A percentile compares a stretch with the other conserved stretches of the same genome.
These are phyloP conservation scores for Corythornis madagascariensis DNA, from an alignment of 2,113 vertebrate species.

Conservation along the genomic window DNA sequence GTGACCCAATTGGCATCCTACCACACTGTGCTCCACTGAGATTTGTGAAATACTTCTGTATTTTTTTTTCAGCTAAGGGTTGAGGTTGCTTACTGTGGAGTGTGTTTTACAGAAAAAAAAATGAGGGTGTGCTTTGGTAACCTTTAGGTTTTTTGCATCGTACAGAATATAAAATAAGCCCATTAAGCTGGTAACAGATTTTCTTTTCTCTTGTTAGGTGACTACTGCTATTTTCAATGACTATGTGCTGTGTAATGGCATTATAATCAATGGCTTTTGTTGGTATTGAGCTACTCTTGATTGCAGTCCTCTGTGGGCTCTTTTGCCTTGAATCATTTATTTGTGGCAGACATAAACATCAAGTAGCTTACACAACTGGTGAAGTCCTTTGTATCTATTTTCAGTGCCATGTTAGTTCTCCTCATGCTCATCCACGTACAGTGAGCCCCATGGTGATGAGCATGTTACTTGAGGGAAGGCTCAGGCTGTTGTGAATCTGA, in stretches of 20 bases:
- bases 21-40: not conserved
- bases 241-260: not conserved
- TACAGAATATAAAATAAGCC: not conserved
- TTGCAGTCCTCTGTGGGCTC: not conserved
- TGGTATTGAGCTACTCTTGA: not conserved
- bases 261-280: not conserved
- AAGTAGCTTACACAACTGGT: not conserved
- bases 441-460: accelerated
- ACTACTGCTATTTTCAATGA: not conserved
- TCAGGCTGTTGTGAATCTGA: not conserved
- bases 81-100: not conserved
- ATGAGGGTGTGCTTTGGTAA: not conserved
- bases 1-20: not conserved
- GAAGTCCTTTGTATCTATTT: not conserved
- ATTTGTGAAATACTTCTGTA: not conserved
- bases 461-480: not conserved
- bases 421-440: not conserved
- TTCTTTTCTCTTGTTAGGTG: not conserved
- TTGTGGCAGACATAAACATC: not conserved
- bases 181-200: not conserved
- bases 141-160: not conserved
- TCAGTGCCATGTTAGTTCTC: not conserved
- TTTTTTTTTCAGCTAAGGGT: not conserved
- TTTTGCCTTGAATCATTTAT: not conserved
- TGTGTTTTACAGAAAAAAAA: not conserved